These are phyloP conservation scores for Hypanus sabinus DNA, from an alignment of 2,113 vertebrate species.

Conservation along the genomic window DNA sequence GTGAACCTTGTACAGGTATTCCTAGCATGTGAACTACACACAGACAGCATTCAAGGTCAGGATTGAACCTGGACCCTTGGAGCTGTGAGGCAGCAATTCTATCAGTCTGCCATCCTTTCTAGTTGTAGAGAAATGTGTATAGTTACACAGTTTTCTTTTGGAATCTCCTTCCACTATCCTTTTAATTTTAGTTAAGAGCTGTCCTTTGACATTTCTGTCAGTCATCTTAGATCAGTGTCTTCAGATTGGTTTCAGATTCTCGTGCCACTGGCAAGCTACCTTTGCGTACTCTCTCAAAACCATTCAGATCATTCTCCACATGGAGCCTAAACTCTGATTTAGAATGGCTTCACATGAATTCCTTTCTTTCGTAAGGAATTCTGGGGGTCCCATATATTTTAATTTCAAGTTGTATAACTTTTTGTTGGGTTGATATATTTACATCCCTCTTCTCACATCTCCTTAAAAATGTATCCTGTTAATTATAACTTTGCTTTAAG, in stretches of 20 bases:
- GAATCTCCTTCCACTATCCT: background rate
- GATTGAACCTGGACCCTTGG: too few species aligned
- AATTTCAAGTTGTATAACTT: background rate
- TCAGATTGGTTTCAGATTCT: too few species aligned
- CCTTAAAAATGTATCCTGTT: background rate
- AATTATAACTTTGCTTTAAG: background rate
- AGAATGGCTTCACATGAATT: background rate
- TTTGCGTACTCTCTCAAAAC: background rate
- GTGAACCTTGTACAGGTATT: too few species aligned
- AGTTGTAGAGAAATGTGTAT: too few species aligned
- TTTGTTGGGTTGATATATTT: background rate
- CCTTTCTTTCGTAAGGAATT: background rate
- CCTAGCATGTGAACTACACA: too few species aligned
- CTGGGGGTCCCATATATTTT: background rate
- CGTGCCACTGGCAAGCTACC: background rate
- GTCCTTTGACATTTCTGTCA: background rate
- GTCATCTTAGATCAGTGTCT: background rate
- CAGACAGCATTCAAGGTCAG: too few species aligned
- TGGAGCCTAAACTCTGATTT: background rate
- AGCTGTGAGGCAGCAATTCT: too few species aligned
- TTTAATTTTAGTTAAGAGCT: background rate
- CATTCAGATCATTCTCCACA: background rate
- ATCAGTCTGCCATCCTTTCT: too few species aligned
- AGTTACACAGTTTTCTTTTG: background rate
- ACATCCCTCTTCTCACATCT: background rate